Base-by-base conservation (phyloP, 2,113 vertebrate species). In the Tragelaphus scriptus region DNA sequence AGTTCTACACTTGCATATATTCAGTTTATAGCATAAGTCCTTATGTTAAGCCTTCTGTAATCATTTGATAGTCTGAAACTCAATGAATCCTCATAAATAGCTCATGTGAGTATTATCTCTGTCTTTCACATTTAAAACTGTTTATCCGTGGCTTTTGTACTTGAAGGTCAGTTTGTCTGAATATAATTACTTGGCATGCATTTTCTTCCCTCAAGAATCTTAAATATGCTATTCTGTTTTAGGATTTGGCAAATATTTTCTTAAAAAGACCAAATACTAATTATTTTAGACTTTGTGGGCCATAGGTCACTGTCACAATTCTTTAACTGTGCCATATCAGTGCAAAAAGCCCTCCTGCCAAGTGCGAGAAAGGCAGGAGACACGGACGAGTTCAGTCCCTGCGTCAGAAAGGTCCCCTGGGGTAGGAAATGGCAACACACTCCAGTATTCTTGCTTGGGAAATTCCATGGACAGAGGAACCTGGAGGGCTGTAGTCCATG, bases 241-340 rank as follows among this genome's bases (percentile, higher is more conserved):
- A 93, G 82, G 14, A 28, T 91, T 97, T 82, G 32, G 68, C 30
- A 58, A 47, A 61, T n/a, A 44, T 88, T 94, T 92, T 65, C 51
- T 86, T 44, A 92, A 47, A 84, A 71, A 86, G 84, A 77, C 53
- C 80, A 61, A 56, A 68, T 44, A 85, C 30, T 91, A 95, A 91
- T 95, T 93, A 77, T 91, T 85, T 97, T 89, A 94, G 26, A 36
- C 92, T 95, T 95, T 91, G 15, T 40, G 32, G 53, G 77, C 82
- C 47, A 21, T 79, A 85, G 17, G 49, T 97, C 53, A 63, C 44
- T 56, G 30, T 90, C 58, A 96, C 36, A 75, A 3, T 63, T 96
- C 47, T 26, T 92, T 61, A 75, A 21, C 58, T 95, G 53, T 92
- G 75, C 68, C 47, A 28, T 13, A 88, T 47, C 5, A 85, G 61